Base-by-base conservation (phyloP, 1,140 invertebrate genomes). In the Anoplolepis gracilipes region DNA sequence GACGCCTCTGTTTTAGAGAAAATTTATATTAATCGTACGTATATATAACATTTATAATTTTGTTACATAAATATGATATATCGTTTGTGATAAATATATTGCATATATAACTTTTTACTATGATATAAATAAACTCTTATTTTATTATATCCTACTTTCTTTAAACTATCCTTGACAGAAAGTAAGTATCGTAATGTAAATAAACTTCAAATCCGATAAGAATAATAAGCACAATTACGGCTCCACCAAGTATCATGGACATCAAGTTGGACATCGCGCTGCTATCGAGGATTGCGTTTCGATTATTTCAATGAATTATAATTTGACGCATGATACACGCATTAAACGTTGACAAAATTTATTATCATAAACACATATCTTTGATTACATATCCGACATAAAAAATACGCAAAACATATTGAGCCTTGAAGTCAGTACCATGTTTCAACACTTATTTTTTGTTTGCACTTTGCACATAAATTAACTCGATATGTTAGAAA, bases 121-220 rank as follows among this genome's bases (percentile, higher is more conserved):
- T 22, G 19, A 57, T 57, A 19, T 49, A 64, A 77, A 33, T 49
- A 28, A n/a, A 76, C 8, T 46, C 4, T 65, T 16, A 53, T 65
- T 78, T 49, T 16, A 46, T 22, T 30, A 33, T 33, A 42, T 25
- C 1, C 1, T 49, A 49, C n/a, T 49, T 49, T 25, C 6, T 16
- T 72, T 2, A 72, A 10, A 55, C 19, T 42, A 46, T 79, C 67
- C 42, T 86, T 55, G 33, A 70, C 53, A 87, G 79, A 90, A 94
- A 94, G 85, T 94, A 94, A 36, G 36, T 88, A 22, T 94, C 93
- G 33, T 87, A 90, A 77, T 93, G 92, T 49, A 92, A 82, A 84
- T 93, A 93, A 81, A 93, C 81, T 90, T 94, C 93, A 28, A 90
- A 86, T 77, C 57, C 89, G 36, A 94, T 82, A 25, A 94, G 85